Evolutionary conservation across 2,113 vertebrate genomes (phyloP).

Genomic region (Labeo rohita): DNA sequence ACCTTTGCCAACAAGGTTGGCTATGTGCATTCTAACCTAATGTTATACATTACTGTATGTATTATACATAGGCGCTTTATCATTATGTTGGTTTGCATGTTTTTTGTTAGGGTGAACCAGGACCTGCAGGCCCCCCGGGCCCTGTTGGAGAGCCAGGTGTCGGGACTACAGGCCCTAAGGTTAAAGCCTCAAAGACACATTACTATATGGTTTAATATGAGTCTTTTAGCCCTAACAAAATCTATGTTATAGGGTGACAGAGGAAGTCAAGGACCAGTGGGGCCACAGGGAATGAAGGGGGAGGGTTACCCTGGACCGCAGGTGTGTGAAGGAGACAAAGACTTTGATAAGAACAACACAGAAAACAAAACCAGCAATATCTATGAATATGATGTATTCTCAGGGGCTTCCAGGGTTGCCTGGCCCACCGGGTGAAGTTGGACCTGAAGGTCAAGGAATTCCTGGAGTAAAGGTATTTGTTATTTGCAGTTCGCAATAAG

Average conservation of each 20-base stretch:
- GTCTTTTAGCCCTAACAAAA: not conserved
- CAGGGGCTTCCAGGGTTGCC: conserved; percentile 81
- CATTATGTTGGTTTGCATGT: not conserved
- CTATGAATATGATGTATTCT: not conserved
- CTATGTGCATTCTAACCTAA: not conserved
- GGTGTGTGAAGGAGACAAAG: conserved; percentile 66
- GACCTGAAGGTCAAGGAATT: conserved; percentile 78
- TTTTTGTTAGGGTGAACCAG: conserved; percentile 79
- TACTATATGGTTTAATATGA: conserved; percentile 35
- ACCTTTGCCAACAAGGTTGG: not conserved
- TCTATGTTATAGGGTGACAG: conserved; percentile 76
- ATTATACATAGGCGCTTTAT: not conserved
- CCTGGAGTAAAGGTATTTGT: conserved; percentile 81
- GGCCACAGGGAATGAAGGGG: conserved; percentile 78
- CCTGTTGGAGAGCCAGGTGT: conserved; percentile 76
- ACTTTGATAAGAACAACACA: not conserved
- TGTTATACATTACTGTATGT: not conserved
- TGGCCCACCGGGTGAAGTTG: conserved; percentile 79
- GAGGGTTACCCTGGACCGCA: conserved; percentile 78
- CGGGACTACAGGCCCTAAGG: conserved; percentile 78
- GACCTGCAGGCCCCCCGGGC: conserved; percentile 77
- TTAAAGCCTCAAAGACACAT: conserved; percentile 59
- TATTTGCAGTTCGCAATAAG: not conserved
- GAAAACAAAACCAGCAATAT: not conserved
- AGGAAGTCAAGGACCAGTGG: conserved; percentile 75